Base-by-base conservation (phyloP, 1,140 invertebrate species). In the Babylonia areolata region DNA sequence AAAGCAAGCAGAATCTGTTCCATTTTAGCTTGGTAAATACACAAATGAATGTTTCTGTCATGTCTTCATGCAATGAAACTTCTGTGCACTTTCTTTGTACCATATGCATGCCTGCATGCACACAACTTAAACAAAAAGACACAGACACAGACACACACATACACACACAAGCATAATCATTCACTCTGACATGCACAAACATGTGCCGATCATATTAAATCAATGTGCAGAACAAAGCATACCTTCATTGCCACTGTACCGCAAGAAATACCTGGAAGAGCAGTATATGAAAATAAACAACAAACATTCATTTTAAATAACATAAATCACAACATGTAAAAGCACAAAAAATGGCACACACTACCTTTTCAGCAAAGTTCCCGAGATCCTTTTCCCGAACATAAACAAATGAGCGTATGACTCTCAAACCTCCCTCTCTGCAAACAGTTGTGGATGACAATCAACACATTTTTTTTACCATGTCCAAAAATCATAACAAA, bases 361-460 rank as follows among this genome's bases (percentile, higher is more conserved):
- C 5, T 85, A 92, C 92, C 87, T 89, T 87, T 86, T 96, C 96
- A 6, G 96, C 95, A 95, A 97, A 97, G 73, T 96, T 95, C 54
- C 96, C 94, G 12, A 97, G 90, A 23, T 96, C 94, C 89, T 96
- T 97, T 90, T 97, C 97, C 54, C 97, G 95, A 3, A 98, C 97
- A 94, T 97, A 98, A 2, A 97, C 96, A 91, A 98, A 97, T 1
- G 98, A 97, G 81, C 98, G 95, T 81, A 98, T 97, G 12, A 99
- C 96, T 88, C 97, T 95, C 46, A 98, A 93, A 91, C 97, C 96
- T 86, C 96, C 96, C 85, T 97, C 97, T 88, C 96, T 97, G 93
- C 37, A 94, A 94, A 37, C 28, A 31, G 75, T 12, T 35, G 17
- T 75, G 40, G 39, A 84, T 77, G 31, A 35, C 31, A 73, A 35